Base-by-base conservation (phyloP, 2,888 invertebrate genomes). In the Mystacides longicornis region DNA sequence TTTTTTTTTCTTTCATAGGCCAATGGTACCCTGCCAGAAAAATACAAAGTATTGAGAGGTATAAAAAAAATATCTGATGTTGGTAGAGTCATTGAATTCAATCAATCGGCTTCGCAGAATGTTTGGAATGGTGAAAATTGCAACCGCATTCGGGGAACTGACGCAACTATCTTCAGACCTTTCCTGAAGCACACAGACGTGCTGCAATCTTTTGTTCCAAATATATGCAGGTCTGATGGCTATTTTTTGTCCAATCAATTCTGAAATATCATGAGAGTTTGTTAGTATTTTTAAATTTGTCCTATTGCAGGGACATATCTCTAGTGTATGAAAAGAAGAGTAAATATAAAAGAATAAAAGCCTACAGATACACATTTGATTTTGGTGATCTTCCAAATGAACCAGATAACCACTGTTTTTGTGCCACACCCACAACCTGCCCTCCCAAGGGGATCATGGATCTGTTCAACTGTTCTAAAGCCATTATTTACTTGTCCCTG, bases 111-210 rank as follows among this genome's bases (percentile, higher is more conserved):
- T 0, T 73, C 81, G 63, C 69, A 82, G 68, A 73, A 77, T 0
- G 70, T 77, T 0, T 93, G 91, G 90, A 70, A 71, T 0, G 85
- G 81, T 1, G 72, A 78, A 11, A 14, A 37, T 37, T 93, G 94
- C 66, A 90, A 93, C 66, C 73, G 80, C 52, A 86, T 82, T 64
- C 72, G 78, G 5, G 94, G 94, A 1, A 93, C 92, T 0, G 94
- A 95, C 66, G 89, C 91, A 0, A 91, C 93, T 0, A 84, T 93
- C 16, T 93, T 93, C 69, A 84, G 90, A 1, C 92, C 93, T 0
- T 86, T 87, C 63, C 66, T 86, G 48, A 78, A 79, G 1, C 74
- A 78, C 55, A 79, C 81, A 18, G 82, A 86, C 49, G 81, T 86
- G 2, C 66, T 89, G 9, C 80, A 83, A 63, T 84, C 87, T 0